Conservation (phyloP, 2,797 vertebrate genomes). For the Neomorphus geoffroyi region DNA sequence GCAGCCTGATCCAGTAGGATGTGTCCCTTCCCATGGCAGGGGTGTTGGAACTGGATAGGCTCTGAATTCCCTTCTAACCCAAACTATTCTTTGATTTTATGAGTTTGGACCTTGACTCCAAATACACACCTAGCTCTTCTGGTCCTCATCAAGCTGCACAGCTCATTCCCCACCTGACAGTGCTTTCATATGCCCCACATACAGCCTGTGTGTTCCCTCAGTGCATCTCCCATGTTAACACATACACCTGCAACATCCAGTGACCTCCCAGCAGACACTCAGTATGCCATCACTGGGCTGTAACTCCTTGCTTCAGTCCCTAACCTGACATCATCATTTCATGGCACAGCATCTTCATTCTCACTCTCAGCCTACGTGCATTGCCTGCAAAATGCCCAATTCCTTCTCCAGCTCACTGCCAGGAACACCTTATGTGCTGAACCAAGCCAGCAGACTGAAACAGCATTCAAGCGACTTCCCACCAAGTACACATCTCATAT, state of each 20-base stretch:
- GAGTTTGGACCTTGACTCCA: background rate
- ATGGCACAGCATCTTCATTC: background rate
- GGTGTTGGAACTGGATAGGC: no score
- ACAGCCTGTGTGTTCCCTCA: fast-evolving
- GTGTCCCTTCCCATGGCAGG: no score
- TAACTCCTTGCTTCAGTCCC: background rate
- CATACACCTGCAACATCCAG: no score
- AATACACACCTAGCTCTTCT: background rate
- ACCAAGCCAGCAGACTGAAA: background rate
- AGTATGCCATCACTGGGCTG: background rate
- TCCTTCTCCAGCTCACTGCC: background rate
- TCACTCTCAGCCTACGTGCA: background rate
- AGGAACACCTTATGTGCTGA: background rate
- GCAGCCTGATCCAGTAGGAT: no score
- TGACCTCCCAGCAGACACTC: background rate
- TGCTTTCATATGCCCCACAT: fast-evolving
- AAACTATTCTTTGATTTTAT: no score
- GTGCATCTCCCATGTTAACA: background rate
- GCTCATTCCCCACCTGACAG: background rate
- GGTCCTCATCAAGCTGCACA: background rate
- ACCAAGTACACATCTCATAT: background rate
- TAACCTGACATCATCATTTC: background rate
- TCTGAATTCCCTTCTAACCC: no score
- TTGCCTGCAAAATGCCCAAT: background rate
- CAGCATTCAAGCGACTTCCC: background rate